phyloP scores from a whole-genome alignment of 2,113 vertebrate genomes.

The Neodon shergylaensis region DNA sequence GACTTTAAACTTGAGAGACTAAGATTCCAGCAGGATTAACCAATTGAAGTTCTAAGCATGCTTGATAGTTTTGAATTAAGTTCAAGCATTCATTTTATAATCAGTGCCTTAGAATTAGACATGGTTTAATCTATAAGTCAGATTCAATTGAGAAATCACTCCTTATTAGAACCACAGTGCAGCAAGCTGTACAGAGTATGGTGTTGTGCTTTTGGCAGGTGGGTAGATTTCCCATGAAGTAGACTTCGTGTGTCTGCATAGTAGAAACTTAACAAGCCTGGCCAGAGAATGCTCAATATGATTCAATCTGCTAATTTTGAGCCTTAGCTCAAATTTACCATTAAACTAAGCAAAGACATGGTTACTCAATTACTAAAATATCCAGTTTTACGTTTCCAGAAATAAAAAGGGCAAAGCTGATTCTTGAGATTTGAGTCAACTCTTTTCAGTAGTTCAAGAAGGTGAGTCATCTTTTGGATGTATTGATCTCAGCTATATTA shows the following conservation, averaged over 20 bases:
- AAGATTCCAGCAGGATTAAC: slow-evolving; percentile 72
- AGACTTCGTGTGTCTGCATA: slow-evolving; percentile 32
- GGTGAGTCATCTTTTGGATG: slow-evolving; percentile 68
- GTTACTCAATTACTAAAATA: slow-evolving; percentile 70
- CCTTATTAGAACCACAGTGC: slow-evolving; percentile 20
- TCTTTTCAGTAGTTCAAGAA: slow-evolving; percentile 68
- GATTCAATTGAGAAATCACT: slow-evolving; percentile 49
- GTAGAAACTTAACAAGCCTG: slow-evolving; percentile 53
- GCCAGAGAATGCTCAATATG: slow-evolving; percentile 55
- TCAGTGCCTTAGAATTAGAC: slow-evolving; percentile 49
- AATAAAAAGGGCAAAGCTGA: slow-evolving; percentile 63
- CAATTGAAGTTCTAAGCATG: slow-evolving; percentile 67
- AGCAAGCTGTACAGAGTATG: neutral
- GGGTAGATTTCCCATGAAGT: slow-evolving; percentile 50
- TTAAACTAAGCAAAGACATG: slow-evolving; percentile 65
- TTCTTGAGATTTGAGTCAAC: slow-evolving; percentile 70
- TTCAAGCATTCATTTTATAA: slow-evolving; percentile 67
- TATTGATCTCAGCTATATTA: slow-evolving; percentile 54
- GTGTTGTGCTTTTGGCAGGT: slow-evolving; percentile 41
- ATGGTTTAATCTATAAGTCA: slow-evolving; percentile 50
- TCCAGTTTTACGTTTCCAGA: slow-evolving; percentile 64
- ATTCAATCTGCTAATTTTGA: slow-evolving; percentile 75
- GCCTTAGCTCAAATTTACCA: slow-evolving; percentile 72
- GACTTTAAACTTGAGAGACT: slow-evolving; percentile 59
- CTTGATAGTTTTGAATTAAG: slow-evolving; percentile 54